Evolutionary conservation across 1,140 invertebrate species (phyloP).

Genomic region (Tetragnatha versicolor): DNA sequence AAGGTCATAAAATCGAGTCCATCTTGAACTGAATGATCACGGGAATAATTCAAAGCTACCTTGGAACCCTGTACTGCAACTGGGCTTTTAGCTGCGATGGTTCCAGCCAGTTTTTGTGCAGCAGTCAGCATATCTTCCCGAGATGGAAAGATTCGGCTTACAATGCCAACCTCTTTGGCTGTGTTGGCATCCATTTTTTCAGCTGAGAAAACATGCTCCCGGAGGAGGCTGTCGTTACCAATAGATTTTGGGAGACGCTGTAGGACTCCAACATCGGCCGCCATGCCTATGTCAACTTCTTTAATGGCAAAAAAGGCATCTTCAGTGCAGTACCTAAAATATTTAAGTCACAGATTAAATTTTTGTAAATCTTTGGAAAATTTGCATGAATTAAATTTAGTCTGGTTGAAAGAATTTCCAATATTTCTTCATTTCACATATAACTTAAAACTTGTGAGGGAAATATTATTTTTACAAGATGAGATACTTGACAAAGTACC

Average conservation of each 20-base stretch:
- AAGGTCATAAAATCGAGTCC: constrained; percentile 62
- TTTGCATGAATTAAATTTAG: too few species aligned
- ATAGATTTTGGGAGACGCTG: constrained; percentile 91
- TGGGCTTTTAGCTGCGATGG: constrained; percentile 88
- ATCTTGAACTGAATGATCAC: constrained; percentile 71
- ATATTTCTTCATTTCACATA: too few species aligned
- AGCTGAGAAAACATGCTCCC: constrained; percentile 87
- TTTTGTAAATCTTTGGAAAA: too few species aligned
- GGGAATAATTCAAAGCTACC: constrained; percentile 79
- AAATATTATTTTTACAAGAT: too few species aligned
- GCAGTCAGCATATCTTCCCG: constrained; percentile 76
- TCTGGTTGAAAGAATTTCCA: too few species aligned
- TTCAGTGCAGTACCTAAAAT: constrained; percentile 85
- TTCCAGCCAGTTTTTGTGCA: constrained; percentile 75
- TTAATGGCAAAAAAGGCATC: constrained; percentile 94
- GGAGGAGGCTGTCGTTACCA: constrained; percentile 82
- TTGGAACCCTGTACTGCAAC: constrained; percentile 92
- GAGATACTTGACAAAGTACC: too few species aligned
- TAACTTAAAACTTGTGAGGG: too few species aligned
- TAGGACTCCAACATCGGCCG: constrained; percentile 92
- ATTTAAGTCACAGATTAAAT: too few species aligned
- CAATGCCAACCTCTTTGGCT: constrained; percentile 75
- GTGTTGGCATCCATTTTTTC: constrained; percentile 81
- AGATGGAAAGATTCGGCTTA: constrained; percentile 76
- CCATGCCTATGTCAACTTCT: constrained; percentile 81